phyloP scores from a whole-genome alignment of 1,140 invertebrate genomes.

The Aphidius ervi region DNA sequence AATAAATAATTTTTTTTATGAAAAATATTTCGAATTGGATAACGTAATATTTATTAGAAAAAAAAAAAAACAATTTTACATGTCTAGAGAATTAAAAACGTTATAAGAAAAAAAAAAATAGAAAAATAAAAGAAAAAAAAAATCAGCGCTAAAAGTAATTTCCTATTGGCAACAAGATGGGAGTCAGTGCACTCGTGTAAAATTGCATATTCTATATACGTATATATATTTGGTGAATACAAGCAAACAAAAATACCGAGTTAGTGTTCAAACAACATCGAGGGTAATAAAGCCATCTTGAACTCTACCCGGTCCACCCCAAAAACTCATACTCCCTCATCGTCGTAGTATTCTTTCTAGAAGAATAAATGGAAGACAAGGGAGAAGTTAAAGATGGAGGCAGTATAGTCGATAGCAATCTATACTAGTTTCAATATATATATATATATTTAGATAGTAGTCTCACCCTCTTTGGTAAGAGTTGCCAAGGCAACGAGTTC shows the following conservation, averaged over 20 bases:
- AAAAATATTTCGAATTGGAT: no score
- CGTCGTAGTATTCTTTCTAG: slow-evolving; percentile 9
- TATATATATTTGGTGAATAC: not conserved
- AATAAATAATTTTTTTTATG: no score
- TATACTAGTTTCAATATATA: slow-evolving; percentile 27
- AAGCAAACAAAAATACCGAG: no score
- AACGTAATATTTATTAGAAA: no score
- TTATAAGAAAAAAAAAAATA: no score
- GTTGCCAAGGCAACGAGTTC: slow-evolving; percentile 29
- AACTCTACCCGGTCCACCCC: slow-evolving; percentile 14
- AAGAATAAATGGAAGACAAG: slow-evolving; percentile 4
- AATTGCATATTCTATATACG: no score
- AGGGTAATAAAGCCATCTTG: slow-evolving; percentile 33
- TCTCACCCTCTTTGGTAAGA: slow-evolving; percentile 18
- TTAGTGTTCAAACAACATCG: not conserved
- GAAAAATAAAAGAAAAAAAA: no score
- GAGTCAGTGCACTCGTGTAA: no score
- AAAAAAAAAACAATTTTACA: no score
- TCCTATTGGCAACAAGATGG: no score
- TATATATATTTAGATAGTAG: slow-evolving; percentile 14
- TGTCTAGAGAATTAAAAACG: no score
- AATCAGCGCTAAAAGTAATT: no score
- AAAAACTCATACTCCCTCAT: slow-evolving; percentile 2
- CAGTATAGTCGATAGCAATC: slow-evolving; percentile 27
- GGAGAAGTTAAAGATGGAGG: slow-evolving; percentile 27